phyloP scores from a whole-genome alignment of 2,888 invertebrate genomes.

The Hydropsyche betteni region DNA sequence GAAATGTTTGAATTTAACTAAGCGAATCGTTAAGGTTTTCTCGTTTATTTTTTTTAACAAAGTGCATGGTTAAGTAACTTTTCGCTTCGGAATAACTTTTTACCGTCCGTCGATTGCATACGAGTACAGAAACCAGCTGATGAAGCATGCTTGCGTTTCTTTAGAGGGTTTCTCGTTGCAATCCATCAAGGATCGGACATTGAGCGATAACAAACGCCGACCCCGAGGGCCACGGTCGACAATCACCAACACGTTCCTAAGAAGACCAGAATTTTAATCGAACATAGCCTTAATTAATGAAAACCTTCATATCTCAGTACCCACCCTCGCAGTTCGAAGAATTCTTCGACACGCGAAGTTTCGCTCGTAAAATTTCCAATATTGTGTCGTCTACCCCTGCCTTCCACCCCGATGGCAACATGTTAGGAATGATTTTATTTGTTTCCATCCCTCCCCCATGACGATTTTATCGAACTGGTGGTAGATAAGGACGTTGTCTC shows the following conservation, averaged over 20 bases:
- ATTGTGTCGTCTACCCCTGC: not conserved
- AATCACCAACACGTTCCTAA: slow-evolving; percentile 14
- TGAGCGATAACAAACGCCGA: slow-evolving; percentile 35
- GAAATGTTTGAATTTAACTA: too few species aligned
- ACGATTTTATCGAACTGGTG: not conserved
- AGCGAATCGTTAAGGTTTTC: too few species aligned
- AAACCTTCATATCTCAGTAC: not conserved
- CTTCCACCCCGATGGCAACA: not conserved
- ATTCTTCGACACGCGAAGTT: not conserved
- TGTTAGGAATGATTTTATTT: slow-evolving; percentile 14
- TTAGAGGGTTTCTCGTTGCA: slow-evolving; percentile 19
- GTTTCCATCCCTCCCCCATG: slow-evolving; percentile 11
- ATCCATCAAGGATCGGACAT: slow-evolving; percentile 38
- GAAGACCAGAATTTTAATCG: slow-evolving; percentile 18
- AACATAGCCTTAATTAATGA: not conserved
- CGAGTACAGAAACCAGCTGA: not conserved
- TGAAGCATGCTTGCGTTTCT: slow-evolving; percentile 16
- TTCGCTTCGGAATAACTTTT: too few species aligned
- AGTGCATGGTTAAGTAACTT: too few species aligned
- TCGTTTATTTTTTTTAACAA: too few species aligned
- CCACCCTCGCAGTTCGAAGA: too few species aligned
- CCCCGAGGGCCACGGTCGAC: slow-evolving; percentile 18
- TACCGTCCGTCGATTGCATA: too few species aligned
- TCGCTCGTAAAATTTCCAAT: slow-evolving; percentile 17
- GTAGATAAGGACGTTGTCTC: slow-evolving; percentile 23